Evolutionary conservation across 1,140 invertebrate genomes (phyloP).

Genomic region (Alviniconcha marisindica): DNA sequence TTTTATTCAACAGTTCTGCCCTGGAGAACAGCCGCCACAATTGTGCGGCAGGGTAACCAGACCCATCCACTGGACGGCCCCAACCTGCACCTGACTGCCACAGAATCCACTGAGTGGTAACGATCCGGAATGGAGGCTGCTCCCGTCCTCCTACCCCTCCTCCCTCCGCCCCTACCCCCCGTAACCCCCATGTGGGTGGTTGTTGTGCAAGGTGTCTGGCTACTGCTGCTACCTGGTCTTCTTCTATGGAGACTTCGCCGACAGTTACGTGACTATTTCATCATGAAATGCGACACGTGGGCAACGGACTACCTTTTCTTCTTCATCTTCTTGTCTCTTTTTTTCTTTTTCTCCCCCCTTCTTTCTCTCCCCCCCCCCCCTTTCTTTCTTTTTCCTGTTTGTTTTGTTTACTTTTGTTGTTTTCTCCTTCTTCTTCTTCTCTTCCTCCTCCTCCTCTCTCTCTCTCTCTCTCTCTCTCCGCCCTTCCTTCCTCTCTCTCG

Average conservation of each 20-base stretch:
- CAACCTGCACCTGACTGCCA: too few relatives aligned
- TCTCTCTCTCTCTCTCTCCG: not conserved
- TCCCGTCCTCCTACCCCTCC: too few relatives aligned
- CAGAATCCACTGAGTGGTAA: too few relatives aligned
- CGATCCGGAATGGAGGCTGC: too few relatives aligned
- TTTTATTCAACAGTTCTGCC: too few relatives aligned
- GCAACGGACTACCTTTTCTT: too few relatives aligned
- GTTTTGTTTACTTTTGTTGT: not conserved
- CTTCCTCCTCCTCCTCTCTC: conserved; percentile 16
- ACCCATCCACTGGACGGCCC: too few relatives aligned
- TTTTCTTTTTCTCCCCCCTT: not conserved
- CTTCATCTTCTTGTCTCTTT: not conserved
- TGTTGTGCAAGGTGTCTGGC: not conserved
- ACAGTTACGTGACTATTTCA: not conserved
- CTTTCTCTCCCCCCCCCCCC: not conserved
- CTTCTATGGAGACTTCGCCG: not conserved
- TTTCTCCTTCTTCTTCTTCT: not conserved
- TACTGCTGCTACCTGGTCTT: not conserved
- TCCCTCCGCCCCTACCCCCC: not conserved
- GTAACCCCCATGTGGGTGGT: not conserved
- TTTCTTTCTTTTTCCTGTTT: not conserved
- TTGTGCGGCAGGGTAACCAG: too few relatives aligned
- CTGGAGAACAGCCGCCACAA: too few relatives aligned
- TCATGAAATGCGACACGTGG: too few relatives aligned
- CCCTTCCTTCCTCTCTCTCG: not conserved